Evolutionary conservation across 2,888 invertebrate species (phyloP), one percentile per base, ranked within the genome.

Genomic region (Ichneumon xanthorius): DNA sequence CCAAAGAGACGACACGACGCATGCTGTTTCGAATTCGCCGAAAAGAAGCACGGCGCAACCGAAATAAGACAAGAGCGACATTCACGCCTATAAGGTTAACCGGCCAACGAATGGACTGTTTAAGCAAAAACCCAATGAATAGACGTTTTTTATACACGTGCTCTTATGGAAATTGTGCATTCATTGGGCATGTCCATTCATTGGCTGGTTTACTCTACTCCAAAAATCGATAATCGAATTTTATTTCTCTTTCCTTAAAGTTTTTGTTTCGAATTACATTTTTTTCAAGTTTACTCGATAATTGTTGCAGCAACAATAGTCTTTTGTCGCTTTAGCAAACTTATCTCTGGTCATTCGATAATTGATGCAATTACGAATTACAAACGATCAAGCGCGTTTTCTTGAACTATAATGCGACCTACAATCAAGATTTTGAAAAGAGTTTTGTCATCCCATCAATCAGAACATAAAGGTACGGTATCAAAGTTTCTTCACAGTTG

Each of bases 1-100:
- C 19, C 48, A 68, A 22, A 5, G 5, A 26, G 37, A 11, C 16
- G 67, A 73, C 45, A 26, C 45, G 37, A 37, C 53, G 40, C 55
- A 71, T 50, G 53, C 9, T 19, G 53, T 53, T 53, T 71, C 71
- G 14, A 71, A 55, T 22, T 14, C 37, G 55, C 72, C 72, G 72
- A 55, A 53, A 19, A 11, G 30, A 1, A 7, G 19, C 70, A 48
- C 48, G 4, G 14, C 48, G n/a, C 48, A 48, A n/a, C 1, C 30
- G 55, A 22, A 3, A 55, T 22, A 55, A 19, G 7, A n/a, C 50
- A 6, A 14, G 58, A 14, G 4, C 58, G 58, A 58, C 14, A 14
- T 58, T 26, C 58, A 22, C 26, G 22, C 58, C 11, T 16, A 4
- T 16, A 26, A 3, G 26, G 26, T 26, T 3, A 26, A 26, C 26